phyloP scores from a whole-genome alignment of 2,888 invertebrate species.

The Rambutsinella grinnellia region DNA sequence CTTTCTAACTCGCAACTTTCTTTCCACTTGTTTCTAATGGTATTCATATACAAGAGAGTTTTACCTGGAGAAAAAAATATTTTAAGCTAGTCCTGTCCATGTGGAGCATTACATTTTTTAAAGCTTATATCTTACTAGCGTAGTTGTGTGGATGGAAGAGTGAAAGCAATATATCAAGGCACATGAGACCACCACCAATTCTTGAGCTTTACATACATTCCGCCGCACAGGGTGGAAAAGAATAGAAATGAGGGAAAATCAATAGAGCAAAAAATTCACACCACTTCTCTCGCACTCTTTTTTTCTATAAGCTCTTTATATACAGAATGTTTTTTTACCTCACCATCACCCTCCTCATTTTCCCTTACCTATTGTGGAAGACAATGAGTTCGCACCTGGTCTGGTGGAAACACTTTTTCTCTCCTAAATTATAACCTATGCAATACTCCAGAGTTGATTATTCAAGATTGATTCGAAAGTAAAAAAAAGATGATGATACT shows the following conservation, averaged over 20 bases:
- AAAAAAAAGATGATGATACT: background rate
- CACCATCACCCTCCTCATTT: background rate
- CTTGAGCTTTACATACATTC: background rate
- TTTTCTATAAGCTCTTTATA: background rate
- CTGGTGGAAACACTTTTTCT: slow-evolving; percentile 1
- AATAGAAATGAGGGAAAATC: slow-evolving; percentile 25
- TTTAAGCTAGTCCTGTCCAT: background rate
- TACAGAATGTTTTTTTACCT: background rate
- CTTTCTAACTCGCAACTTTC: background rate
- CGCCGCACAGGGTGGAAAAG: slow-evolving; percentile 15
- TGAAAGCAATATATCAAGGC: slow-evolving; percentile 49
- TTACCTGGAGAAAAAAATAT: background rate
- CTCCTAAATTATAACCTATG: background rate
- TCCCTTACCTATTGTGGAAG: background rate
- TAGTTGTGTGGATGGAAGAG: slow-evolving; percentile 11
- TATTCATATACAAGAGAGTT: no score
- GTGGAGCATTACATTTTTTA: background rate
- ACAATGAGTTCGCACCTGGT: slow-evolving; percentile 5
- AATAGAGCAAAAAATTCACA: slow-evolving; percentile 23
- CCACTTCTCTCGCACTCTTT: background rate
- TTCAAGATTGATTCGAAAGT: background rate
- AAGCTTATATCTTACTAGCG: background rate
- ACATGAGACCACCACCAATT: slow-evolving; percentile 11
- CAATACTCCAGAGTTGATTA: no score
- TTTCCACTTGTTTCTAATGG: no score